Percentiles rank a stretch among this genome's conserved stretches.
These are phyloP conservation scores for Petromus typicus DNA, from an alignment of 2,113 vertebrate species.

Conservation along the genomic window DNA sequence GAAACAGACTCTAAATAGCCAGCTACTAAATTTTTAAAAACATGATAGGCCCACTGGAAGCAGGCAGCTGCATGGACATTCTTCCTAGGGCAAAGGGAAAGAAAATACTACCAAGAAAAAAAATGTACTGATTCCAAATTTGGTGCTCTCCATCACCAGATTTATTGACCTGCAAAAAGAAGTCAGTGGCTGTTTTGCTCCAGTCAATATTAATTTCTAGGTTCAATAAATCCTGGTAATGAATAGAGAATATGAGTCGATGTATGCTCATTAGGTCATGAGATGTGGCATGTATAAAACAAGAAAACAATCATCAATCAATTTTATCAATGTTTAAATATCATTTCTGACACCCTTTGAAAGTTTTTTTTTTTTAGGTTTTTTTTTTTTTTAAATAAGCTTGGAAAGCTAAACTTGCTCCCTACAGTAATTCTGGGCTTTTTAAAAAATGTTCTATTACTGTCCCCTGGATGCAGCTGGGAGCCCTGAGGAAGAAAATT, in stretches of 20 bases:
- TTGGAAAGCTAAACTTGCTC: not conserved
- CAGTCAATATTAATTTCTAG: conserved; percentile 79
- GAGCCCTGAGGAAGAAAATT: not conserved
- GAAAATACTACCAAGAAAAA: conserved; percentile 54
- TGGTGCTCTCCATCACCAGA: conserved; percentile 69
- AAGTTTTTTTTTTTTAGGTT: not conserved
- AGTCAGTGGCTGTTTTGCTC: conserved; percentile 67
- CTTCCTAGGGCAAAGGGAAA: conserved; percentile 61
- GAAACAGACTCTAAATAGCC: conserved; percentile 79
- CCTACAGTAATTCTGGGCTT: not conserved
- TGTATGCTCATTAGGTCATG: conserved; percentile 67
- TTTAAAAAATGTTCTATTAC: not conserved
- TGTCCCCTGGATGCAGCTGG: not conserved
- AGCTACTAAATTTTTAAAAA: conserved; percentile 80
- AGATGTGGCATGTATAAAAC: conserved; percentile 61
- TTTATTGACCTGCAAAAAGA: conserved; percentile 76
- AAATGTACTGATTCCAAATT: conserved; percentile 33
- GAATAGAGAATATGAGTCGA: conserved; percentile 68
- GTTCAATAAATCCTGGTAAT: conserved; percentile 80
- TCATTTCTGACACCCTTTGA: conserved; percentile 46
- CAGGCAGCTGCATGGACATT: conserved; percentile 70
- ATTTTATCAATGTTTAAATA: conserved; percentile 58
- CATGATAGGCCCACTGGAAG: conserved; percentile 80
- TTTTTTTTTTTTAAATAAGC: not conserved
- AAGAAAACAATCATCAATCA: conserved; percentile 63